Base-by-base conservation (phyloP, 1,140 invertebrate genomes). In the Macrocentrus cingulum region DNA sequence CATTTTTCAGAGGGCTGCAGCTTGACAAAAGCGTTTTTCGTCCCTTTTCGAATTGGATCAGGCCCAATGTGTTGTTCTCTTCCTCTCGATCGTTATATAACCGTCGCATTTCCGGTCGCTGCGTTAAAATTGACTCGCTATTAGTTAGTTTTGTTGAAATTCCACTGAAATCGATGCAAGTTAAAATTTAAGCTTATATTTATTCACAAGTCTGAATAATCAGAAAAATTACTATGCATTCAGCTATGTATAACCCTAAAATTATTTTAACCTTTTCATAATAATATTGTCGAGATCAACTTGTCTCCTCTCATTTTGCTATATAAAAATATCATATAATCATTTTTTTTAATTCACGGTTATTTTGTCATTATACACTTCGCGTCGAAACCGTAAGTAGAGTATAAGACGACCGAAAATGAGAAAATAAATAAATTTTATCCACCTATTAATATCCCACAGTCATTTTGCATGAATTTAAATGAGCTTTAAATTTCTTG, bases 401-500 rank as follows among this genome's bases (percentile, higher is more conserved):
- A n/a, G n/a, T n/a, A n/a, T 67, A 67, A 71, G 68, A 69, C 67
- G 67, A 67, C 69, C 63, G 56, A 68, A 69, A 69, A 61, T 69
- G 66, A 62, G 62, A 68, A n/a, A n/a, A n/a, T n/a, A n/a, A n/a
- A n/a, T n/a, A n/a, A n/a, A n/a, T n/a, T n/a, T 65, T 66, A 69
- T 66, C 62, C 44, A 56, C 32, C 36, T 52, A 4, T 41, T 48
- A 16, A 13, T 52, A 20, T 44, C 23, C 18, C 7, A 20, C 62
- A 59, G 66, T 67, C 63, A 66, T 69, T 69, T 70, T 60, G 52
- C 39, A 11, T 46, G 59, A 25, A 64, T 64, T 64, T 64, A 70
- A 67, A 72, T 72, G 67, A 68, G 62, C 66, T 72, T 72, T 72
- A 70, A 72, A 72, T 72, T 70, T 68, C 60, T 64, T 64, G 66